Base-by-base conservation (phyloP, 2,888 invertebrate species). In the Trachelus stipa region DNA sequence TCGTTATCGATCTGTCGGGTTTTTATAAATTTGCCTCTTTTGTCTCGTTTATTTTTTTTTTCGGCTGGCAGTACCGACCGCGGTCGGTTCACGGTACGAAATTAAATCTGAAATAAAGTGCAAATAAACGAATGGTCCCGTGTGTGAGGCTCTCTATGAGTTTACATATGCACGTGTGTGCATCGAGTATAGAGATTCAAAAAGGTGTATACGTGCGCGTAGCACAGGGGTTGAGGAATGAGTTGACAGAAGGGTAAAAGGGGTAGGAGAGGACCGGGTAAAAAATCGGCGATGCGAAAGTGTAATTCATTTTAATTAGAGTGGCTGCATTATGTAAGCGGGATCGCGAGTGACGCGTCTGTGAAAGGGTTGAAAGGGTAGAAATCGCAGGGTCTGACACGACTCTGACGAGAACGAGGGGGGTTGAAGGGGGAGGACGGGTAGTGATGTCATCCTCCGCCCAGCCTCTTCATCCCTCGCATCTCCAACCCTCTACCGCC, bases 221-320 rank as follows among this genome's bases (percentile, higher is more conserved):
- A 40, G 78, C 33, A 68, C 56, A 68, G 23, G 35, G 35, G 77
- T 31, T 73, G 31, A 37, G 15, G 69, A 56, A 69, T 75, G 79
- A 73, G 75, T 56, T 74, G 75, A 35, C 68, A 68, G 73, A 34
- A 69, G 69, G 35, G 68, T 69, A 76, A 77, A 76, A 73, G 73
- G 33, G 73, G 34, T 35, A 69, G 33, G 33, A 33, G 77, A 40
- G 74, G 76, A 37, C 74, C 75, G 34, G 79, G 73, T 68, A 73
- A 69, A 33, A n/a, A 77, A 73, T 76, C 69, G 69, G 78, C 80
- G 83, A 83, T 82, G 83, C 83, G 84, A 83, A 85, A 83, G 86
- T 86, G 88, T 90, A 91, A 91, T 91, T 91, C 89, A 91, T 91
- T 91, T 91, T 91, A 91, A 91, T 91, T 90, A 91, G 88, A 90